Percentiles rank a stretch among this genome's conserved stretches.
phyloP scores from a whole-genome alignment of 2,113 vertebrate genomes.

The Leptocoma aspasia region DNA sequence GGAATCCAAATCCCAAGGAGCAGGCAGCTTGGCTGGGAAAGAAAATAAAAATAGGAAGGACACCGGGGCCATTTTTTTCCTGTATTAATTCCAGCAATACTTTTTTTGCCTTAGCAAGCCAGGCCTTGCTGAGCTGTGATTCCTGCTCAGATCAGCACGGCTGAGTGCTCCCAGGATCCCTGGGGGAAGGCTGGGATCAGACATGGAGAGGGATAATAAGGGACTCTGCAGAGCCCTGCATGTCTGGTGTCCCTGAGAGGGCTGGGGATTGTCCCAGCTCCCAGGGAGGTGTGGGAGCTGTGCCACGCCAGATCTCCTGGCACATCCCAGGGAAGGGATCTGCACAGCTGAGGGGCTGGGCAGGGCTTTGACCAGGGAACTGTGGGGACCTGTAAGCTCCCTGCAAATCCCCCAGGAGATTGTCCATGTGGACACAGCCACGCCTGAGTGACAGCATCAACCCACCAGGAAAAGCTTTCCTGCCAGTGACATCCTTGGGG shows the following conservation, averaged over 20 bases:
- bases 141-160: neutral
- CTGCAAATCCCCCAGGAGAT: neutral
- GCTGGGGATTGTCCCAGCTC: neutral
- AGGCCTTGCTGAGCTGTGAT: neutral
- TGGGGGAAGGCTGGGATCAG: neutral
- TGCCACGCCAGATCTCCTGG: rapidly evolving
- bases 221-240: neutral
- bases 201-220: neutral
- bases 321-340: neutral
- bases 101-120: neutral
- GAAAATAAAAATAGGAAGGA: neutral
- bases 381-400: neutral
- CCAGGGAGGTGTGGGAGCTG: neutral
- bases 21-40: neutral
- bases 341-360: rapidly evolving
- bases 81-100: neutral
- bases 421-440: neutral
- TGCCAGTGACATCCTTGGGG: rapidly evolving
- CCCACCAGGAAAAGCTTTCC: neutral
- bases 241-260: neutral
- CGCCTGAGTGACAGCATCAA: neutral
- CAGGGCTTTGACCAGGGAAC: neutral
- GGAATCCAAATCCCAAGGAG: neutral
- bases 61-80: neutral
- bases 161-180: neutral